Base-by-base conservation (phyloP, 2,113 vertebrate species). In the Ammodytes dubius region DNA sequence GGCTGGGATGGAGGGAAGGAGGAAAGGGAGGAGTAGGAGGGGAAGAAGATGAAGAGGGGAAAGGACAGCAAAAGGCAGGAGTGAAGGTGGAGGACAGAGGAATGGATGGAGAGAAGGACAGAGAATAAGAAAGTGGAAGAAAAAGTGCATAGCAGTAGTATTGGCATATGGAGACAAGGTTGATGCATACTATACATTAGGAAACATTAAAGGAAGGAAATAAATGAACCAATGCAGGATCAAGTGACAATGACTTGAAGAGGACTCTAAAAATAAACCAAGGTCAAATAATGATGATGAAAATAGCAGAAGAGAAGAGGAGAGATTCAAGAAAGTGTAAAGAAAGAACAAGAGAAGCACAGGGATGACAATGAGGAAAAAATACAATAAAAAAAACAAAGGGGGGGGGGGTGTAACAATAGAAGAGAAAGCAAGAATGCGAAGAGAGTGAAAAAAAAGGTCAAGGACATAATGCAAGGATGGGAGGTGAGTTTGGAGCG, bases 11-110 rank as follows among this genome's bases (percentile, higher is more conserved):
- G 70, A 67, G 50, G 69, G 61, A 71, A 49, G 75, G 39, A 56
- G 80, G 53, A 75, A 50, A 13, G 57, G 81, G 74, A 63, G 66
- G 56, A 57, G 63, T 58, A 45, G 46, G 67, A 82, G 73, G 50
- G 81, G 46, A 64, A 64, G 74, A 75, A n/a, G 70, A 86, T 47
- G 72, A 61, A 66, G 74, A 77, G 66, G 72, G 68, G 74, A 69
- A 77, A 85, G 79, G 84, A 83, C 52, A 42, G 68, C 14, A 37
- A 60, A 27, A 35, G 56, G 39, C 13, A 15, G 71, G 69, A 70
- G 81, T 72, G 79, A 76, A 79, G 57, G 87, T 72, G 82, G 74
- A 69, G 74, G 66, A 83, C n/a, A 52, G 68, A 74, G 42, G 69
- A 61, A 46, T 45, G 45, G 69, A 78, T 71, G 64, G 71, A 85